phyloP scores from a whole-genome alignment of 2,113 vertebrate species.

The Pagrus major region DNA sequence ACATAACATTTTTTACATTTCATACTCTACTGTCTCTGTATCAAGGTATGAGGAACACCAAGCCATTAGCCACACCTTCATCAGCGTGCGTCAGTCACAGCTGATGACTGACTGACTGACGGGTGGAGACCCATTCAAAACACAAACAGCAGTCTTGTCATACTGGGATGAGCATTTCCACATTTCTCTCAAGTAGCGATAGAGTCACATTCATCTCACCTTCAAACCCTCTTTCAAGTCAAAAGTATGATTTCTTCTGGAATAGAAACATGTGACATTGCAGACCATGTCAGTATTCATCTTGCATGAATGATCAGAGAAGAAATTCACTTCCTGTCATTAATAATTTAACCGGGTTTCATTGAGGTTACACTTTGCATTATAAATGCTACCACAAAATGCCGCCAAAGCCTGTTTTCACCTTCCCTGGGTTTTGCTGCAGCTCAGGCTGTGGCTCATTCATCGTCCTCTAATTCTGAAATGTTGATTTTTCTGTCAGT shows the following conservation, averaged over 20 bases:
- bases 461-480: conserved; percentile 53
- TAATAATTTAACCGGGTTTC: neutral
- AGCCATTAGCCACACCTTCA: conserved; percentile 64
- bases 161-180: conserved; percentile 81
- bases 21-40: neutral
- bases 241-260: neutral
- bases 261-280: neutral
- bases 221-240: conserved; percentile 4
- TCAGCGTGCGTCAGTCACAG: conserved; percentile 75
- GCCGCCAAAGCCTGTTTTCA: neutral
- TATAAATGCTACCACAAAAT: neutral
- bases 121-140: conserved; percentile 80
- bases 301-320: neutral
- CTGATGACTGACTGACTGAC: conserved; percentile 80
- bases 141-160: conserved; percentile 87
- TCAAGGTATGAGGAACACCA: neutral
- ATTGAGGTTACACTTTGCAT: neutral
- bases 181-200: conserved; percentile 75
- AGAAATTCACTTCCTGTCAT: neutral
- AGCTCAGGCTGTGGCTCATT: neutral
- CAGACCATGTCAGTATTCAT: neutral
- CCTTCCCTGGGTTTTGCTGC: conserved; percentile 16
- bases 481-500: conserved; percentile 73
- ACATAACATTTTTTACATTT: neutral
- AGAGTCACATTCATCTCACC: conserved; percentile 18